Base-by-base conservation (phyloP, 2,888 invertebrate genomes). In the Drosophila ezoana region DNA sequence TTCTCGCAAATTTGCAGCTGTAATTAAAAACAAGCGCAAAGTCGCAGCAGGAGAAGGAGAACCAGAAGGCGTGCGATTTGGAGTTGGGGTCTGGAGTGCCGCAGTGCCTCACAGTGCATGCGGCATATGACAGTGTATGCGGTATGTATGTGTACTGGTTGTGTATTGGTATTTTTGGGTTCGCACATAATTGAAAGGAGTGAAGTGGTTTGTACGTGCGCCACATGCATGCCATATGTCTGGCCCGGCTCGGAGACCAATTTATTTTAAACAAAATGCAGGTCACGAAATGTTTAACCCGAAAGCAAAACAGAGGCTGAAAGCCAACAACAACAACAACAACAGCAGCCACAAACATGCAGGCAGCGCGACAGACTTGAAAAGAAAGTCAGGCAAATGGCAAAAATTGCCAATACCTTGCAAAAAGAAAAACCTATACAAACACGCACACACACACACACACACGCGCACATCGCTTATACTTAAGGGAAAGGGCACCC, bases 241-340 rank as follows among this genome's bases (percentile, higher is more conserved):
- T 70, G 75, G 63, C 38, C 38, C 53, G 58, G 38, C 57, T 49
- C 61, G 35, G 53, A 75, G 81, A 85, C 87, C 78, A 84, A 88
- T 88, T 86, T 88, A 88, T 88, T 88, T 86, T 70, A 84, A 87
- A 83, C 80, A 83, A 82, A 84, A 84, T 86, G 88, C 83, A 86
- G 83, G 88, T 84, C 83, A 84, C 88, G 83, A 84, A 88, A 86
- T 86, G 80, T 78, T 86, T 73, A 80, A 78, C 78, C 89, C 88
- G 87, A 76, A 72, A 61, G 54, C 60, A 62, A 56, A 57, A 54
- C 65, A 68, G 59, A 48, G 64, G 57, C 65, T 57, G 23, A 20
- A 65, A 48, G 44, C 41, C 71, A 41, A 35, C 45, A 62, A 38
- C 59, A 53, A 48, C 44, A 61, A 65, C 61, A 71, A 44, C 45